Evolutionary conservation across 2,113 vertebrate species (phyloP).

Genomic region (Alosa alosa): DNA sequence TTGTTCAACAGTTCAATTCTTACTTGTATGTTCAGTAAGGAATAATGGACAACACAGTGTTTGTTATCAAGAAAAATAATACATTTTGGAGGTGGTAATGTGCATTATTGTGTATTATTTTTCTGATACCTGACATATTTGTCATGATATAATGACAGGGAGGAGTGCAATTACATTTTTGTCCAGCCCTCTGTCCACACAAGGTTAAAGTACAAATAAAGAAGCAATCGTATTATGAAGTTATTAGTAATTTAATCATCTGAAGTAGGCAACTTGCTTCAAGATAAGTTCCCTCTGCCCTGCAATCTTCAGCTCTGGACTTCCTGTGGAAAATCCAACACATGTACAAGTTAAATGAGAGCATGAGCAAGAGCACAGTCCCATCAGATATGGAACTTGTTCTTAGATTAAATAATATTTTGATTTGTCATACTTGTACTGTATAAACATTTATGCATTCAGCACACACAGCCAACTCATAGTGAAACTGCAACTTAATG

Average conservation of each 20-base stretch:
- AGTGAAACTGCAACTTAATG: neutral
- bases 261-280: neutral
- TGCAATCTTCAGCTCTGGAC: neutral
- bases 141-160: neutral
- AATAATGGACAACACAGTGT: too few species aligned
- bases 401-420: neutral
- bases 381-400: neutral
- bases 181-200: neutral
- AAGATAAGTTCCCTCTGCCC: constrained; percentile 3
- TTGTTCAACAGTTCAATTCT: too few species aligned
- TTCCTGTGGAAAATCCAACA: neutral
- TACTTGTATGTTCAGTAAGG: too few species aligned
- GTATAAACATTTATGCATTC: neutral
- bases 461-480: neutral
- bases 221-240: neutral
- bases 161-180: neutral
- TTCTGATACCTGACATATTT: too few species aligned
- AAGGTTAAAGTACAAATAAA: neutral
- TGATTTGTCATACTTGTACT: neutral
- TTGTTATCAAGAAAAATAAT: neutral
- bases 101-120: too few species aligned
- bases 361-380: neutral
- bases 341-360: neutral
- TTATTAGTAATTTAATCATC: neutral
- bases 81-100: too few species aligned